Conservation (phyloP, 2,113 vertebrate genomes). For the Phoenicopterus ruber region DNA sequence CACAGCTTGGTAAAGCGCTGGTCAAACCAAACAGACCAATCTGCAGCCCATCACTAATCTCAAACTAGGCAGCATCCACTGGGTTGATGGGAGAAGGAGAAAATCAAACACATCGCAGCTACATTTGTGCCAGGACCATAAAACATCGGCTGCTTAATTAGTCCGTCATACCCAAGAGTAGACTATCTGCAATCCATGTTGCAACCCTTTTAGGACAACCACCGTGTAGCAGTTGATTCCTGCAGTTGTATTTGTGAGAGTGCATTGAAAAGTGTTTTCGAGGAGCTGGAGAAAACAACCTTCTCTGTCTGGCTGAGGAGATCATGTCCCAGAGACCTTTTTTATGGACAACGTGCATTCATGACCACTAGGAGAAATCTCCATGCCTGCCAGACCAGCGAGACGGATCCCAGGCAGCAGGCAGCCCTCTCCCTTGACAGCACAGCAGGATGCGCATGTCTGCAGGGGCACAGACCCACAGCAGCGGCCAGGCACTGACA, state of each 20-base stretch:
- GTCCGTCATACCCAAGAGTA: no score
- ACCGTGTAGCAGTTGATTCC: not conserved
- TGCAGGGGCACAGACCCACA: not conserved
- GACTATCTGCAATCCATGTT: not conserved
- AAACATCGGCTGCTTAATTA: not conserved
- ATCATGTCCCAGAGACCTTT: not conserved
- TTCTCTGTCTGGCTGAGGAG: not conserved
- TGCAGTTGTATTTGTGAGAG: not conserved
- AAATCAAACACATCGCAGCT: not conserved
- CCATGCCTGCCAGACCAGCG: not conserved
- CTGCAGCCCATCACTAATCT: not conserved
- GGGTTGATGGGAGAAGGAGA: not conserved
- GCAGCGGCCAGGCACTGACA: fast-evolving
- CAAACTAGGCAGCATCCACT: not conserved
- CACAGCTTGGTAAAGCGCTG: fast-evolving
- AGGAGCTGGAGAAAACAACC: not conserved
- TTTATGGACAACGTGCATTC: not conserved
- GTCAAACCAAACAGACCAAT: not conserved
- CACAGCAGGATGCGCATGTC: not conserved
- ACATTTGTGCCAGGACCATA: not conserved
- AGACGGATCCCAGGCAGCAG: not conserved
- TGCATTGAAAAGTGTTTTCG: not conserved
- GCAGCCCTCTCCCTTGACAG: not conserved
- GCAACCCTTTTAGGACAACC: not conserved
- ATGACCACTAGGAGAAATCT: not conserved